These are phyloP conservation scores for Tenthredo mesomela DNA, from an alignment of 2,888 invertebrate genomes.

Conservation along the genomic window DNA sequence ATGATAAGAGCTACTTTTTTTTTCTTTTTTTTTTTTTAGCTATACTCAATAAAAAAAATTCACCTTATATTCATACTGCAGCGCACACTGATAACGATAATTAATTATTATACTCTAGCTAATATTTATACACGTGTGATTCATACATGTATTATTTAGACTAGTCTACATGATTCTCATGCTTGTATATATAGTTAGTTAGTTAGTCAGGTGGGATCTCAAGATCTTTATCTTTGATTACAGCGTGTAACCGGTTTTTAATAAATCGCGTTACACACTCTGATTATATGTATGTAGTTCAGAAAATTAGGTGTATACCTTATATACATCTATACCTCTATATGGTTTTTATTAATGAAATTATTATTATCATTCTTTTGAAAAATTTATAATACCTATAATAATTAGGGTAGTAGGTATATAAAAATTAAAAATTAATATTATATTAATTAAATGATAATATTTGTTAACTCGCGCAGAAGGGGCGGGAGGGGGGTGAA, in stretches of 20 bases:
- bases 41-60: not conserved
- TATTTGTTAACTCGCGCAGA: too few relatives aligned
- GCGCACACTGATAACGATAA: not conserved
- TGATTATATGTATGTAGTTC: too few relatives aligned
- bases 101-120: not conserved
- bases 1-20: not conserved
- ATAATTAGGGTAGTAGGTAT: not conserved
- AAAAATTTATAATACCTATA: not conserved
- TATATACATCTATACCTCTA: too few relatives aligned
- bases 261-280: not conserved
- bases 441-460: not conserved
- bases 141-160: constrained; percentile 6
- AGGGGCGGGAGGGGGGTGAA: too few relatives aligned
- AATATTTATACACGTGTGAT: not conserved
- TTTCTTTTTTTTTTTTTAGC: too few relatives aligned
- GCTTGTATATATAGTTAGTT: not conserved
- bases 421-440: not conserved
- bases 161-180: too few relatives aligned
- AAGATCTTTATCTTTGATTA: constrained; percentile 14
- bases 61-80: not conserved
- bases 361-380: too few relatives aligned
- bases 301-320: too few relatives aligned
- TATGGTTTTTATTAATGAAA: too few relatives aligned
- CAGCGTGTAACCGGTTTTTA: not conserved
- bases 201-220: not conserved